A percentile compares a stretch with the other conserved stretches of the same genome.
These are phyloP conservation scores for Lasioglossum figueresi DNA, from an alignment of 2,888 invertebrate genomes.

Conservation along the genomic window DNA sequence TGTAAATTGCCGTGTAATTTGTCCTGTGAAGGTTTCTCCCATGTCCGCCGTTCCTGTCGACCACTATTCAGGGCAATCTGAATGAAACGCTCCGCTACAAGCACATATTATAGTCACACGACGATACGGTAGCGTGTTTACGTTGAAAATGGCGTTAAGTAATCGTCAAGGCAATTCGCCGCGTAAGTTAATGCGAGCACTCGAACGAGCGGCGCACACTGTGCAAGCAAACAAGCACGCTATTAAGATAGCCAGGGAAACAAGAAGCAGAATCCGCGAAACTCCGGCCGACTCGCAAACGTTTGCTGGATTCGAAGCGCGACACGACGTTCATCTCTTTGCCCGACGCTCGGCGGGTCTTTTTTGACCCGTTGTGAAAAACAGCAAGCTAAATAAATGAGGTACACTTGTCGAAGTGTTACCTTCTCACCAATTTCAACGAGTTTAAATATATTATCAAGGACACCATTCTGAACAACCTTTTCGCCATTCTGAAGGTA, in stretches of 20 bases:
- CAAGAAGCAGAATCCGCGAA: constrained; percentile 41
- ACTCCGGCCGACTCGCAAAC: constrained; percentile 1
- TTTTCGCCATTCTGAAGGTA: too few species aligned
- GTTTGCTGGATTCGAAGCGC: neutral
- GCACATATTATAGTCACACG: constrained; percentile 26
- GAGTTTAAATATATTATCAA: too few species aligned
- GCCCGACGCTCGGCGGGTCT: neutral
- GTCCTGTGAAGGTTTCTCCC: neutral
- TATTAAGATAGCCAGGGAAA: constrained; percentile 71
- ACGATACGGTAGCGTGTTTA: constrained; percentile 59
- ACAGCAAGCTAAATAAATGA: neutral
- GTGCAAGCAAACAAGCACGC: constrained; percentile 67
- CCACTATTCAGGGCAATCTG: constrained; percentile 5
- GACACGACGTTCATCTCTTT: neutral
- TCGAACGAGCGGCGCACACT: constrained; percentile 63
- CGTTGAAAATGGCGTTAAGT: constrained; percentile 63
- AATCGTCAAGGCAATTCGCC: constrained; percentile 64
- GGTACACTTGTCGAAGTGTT: too few species aligned
- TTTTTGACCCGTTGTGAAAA: neutral
- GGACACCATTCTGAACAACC: too few species aligned
- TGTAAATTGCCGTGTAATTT: neutral
- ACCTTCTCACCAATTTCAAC: too few species aligned
- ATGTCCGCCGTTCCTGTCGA: neutral
- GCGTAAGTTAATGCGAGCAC: constrained; percentile 55
- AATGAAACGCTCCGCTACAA: constrained; percentile 26